These are phyloP conservation scores for Seriola aureovittata DNA, from an alignment of 2,113 vertebrate genomes.

Conservation along the genomic window DNA sequence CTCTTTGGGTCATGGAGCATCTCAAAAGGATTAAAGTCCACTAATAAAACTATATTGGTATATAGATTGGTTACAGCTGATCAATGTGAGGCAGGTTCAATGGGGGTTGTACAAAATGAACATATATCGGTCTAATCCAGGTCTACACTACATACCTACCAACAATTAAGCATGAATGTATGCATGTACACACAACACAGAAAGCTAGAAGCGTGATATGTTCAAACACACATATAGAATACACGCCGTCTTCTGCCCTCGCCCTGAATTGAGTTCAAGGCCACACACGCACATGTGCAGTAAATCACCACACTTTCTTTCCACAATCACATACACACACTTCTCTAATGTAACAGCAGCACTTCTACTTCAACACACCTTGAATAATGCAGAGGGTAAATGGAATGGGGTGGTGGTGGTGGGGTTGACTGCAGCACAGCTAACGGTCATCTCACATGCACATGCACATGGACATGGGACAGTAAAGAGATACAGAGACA, in stretches of 20 bases:
- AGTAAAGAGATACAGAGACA: constrained; percentile 23
- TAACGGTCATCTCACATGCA: constrained; percentile 62
- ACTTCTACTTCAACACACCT: constrained; percentile 31
- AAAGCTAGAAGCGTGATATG: constrained; percentile 12
- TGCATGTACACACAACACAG: constrained; percentile 12
- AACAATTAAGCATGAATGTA: constrained; percentile 6
- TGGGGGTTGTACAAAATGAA: background rate
- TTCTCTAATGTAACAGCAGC: background rate
- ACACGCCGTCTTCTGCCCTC: background rate
- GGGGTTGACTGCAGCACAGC: constrained; percentile 13
- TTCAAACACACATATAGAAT: constrained; percentile 9
- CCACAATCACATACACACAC: background rate
- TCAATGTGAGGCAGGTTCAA: background rate
- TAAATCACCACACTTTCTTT: background rate
- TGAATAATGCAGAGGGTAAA: constrained; percentile 52
- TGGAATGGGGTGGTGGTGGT: constrained; percentile 16
- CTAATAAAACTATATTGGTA: background rate
- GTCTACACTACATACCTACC: background rate
- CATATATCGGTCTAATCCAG: constrained; percentile 27
- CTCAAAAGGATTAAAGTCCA: background rate
- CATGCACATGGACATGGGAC: constrained; percentile 49
- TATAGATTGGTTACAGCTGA: background rate
- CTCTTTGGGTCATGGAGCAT: background rate
- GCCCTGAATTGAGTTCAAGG: too few relatives aligned
- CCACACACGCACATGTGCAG: background rate